Evolutionary conservation across 2,113 vertebrate genomes (phyloP), one percentile per base, ranked within the genome.

Genomic region (Suncus etruscus): DNA sequence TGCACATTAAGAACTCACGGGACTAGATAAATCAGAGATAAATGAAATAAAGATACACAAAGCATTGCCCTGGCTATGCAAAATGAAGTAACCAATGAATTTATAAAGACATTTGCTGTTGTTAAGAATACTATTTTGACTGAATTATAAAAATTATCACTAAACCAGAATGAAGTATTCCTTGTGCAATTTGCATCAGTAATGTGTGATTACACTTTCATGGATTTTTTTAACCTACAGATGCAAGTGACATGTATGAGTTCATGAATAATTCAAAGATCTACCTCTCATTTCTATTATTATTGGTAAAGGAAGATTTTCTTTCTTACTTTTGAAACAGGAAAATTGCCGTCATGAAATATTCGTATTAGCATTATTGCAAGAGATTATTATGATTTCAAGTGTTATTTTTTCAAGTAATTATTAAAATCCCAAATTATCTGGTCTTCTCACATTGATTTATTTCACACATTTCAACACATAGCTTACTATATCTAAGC

Each of bases 211-310:
- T 91, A 89, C 75, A 83, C 18, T 72, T 82, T 81, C 9, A 0
- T 22, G 47, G 3, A 8, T 79, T 47, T 91, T 80, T 73, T 83
- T 70, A 88, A 89, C 63, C 31, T 91, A 87, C 93, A 91, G 89
- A 94, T 92, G 94, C 48, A 32, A 91, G 82, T 92, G 95, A 92
- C 95, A 96, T 87, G 93, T 84, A 79, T 93, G 89, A 73, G 69
- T 75, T 96, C 91, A 96, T 97, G 82, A 95, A 96, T 97, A 95
- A 97, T 96, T 97, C 95, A 96, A 11, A 95, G 61, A 90, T 76
- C 32, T 31, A 68, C 89, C 89, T 75, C 91, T 92, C 88, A 78
- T 86, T 93, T 92, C 86, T 80, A 94, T 96, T 96, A 95, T 97
- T 95, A 47, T 78, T 22, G 69, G 92, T 72, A 89, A 76, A 85